phyloP scores from a whole-genome alignment of 1,140 invertebrate genomes.

The Kradibia gibbosae region DNA sequence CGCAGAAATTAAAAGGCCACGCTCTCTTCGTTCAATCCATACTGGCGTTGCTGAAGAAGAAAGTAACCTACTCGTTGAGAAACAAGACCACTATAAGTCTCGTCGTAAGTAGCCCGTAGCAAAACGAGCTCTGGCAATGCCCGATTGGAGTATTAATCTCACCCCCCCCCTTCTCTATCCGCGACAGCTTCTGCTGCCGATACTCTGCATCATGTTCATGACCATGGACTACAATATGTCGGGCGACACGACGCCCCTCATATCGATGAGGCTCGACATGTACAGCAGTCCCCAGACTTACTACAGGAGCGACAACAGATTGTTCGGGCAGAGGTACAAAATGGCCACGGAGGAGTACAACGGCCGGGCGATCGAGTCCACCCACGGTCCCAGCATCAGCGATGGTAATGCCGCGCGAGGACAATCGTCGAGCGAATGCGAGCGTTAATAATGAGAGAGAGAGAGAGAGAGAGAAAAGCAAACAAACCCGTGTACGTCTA shows the following conservation, averaged over 20 bases:
- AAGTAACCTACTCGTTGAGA: conserved; percentile 61
- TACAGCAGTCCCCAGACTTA: conserved; percentile 60
- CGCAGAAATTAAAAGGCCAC: conserved; percentile 58
- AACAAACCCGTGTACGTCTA: not conserved
- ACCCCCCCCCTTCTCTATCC: conserved; percentile 47
- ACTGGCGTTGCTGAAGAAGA: conserved; percentile 62
- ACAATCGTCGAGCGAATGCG: too few relatives aligned
- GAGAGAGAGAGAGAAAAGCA: not conserved
- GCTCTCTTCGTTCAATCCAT: conserved; percentile 58
- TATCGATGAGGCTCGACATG: conserved; percentile 58
- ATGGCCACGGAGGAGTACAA: conserved; percentile 48
- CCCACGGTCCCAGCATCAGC: conserved; percentile 46
- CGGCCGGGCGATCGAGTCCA: conserved; percentile 34
- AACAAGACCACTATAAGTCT: conserved; percentile 58
- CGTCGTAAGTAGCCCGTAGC: conserved; percentile 59
- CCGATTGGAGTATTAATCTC: too few relatives aligned
- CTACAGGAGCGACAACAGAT: conserved; percentile 54
- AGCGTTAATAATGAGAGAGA: too few relatives aligned
- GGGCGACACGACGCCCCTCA: conserved; percentile 48
- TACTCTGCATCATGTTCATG: conserved; percentile 61
- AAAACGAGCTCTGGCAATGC: too few relatives aligned
- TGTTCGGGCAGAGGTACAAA: conserved; percentile 55
- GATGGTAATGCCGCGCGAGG: too few relatives aligned
- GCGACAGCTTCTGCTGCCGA: conserved; percentile 59
- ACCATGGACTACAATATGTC: conserved; percentile 60